These are phyloP conservation scores for Nasonia oneida DNA, from an alignment of 2,888 invertebrate genomes.

Conservation along the genomic window DNA sequence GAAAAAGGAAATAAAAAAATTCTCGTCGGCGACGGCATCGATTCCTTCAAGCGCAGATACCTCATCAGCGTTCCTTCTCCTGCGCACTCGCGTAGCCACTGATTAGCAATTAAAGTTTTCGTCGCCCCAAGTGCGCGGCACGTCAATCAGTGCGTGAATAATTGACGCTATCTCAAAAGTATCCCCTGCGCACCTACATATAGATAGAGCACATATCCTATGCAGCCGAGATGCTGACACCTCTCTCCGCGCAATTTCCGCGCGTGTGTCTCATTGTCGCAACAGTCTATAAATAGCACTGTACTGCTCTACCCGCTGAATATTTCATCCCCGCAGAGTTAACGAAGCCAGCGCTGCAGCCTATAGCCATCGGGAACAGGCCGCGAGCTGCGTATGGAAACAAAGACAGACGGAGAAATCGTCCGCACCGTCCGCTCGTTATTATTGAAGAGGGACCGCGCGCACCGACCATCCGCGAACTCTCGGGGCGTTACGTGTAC, in stretches of 20 bases:
- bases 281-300: constrained; percentile 47
- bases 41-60: neutral
- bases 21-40: too few relatives aligned
- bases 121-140: neutral
- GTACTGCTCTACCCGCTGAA: neutral
- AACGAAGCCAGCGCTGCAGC: constrained; percentile 23
- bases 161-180: constrained; percentile 51
- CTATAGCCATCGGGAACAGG: neutral
- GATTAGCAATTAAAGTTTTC: constrained; percentile 55
- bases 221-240: neutral
- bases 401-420: neutral
- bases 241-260: neutral
- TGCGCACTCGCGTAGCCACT: neutral
- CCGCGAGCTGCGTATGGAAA: constrained; percentile 10
- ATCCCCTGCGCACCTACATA: neutral
- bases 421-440: constrained; percentile 7
- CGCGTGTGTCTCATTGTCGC: constrained; percentile 40
- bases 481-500: neutral
- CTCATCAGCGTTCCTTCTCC: neutral
- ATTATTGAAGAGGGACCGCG: constrained; percentile 26
- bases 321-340: constrained; percentile 38
- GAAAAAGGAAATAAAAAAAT: too few relatives aligned
- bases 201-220: neutral
- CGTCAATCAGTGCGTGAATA: constrained; percentile 54
- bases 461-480: neutral